Evolutionary conservation across 2,113 vertebrate genomes (phyloP).

Genomic region (Pseudorasbora parva): DNA sequence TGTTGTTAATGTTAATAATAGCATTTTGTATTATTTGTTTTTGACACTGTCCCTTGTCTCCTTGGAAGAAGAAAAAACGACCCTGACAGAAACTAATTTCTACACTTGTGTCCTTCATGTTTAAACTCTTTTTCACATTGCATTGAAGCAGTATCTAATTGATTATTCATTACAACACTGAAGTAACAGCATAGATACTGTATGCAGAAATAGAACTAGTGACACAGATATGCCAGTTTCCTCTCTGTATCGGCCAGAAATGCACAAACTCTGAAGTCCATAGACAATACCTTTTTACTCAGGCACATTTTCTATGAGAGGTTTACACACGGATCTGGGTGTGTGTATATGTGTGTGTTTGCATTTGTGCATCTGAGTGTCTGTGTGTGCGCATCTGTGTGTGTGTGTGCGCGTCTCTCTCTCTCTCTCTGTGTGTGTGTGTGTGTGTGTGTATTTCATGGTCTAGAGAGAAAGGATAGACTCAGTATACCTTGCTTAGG

Average conservation of each 20-base stretch:
- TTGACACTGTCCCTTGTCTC: not conserved
- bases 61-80: not conserved
- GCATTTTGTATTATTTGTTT: not conserved
- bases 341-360: conserved; percentile 9
- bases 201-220: conserved; percentile 21
- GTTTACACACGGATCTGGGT: not conserved
- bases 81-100: not conserved
- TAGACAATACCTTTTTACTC: conserved; percentile 18
- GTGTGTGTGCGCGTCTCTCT: too few relatives aligned
- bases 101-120: not conserved
- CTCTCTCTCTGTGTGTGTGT: too few relatives aligned
- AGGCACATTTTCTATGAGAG: not conserved
- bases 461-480: not conserved
- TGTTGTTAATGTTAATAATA: not conserved
- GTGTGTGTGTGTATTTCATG: not conserved
- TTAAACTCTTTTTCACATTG: not conserved
- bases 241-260: not conserved
- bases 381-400: not conserved
- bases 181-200: not conserved
- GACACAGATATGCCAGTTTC: conserved; percentile 33
- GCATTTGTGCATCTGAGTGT: not conserved
- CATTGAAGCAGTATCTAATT: not conserved
- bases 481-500: not conserved
- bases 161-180: conserved; percentile 16
- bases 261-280: not conserved